phyloP scores from a whole-genome alignment of 2,113 vertebrate species.

The Mustelus asterias region DNA sequence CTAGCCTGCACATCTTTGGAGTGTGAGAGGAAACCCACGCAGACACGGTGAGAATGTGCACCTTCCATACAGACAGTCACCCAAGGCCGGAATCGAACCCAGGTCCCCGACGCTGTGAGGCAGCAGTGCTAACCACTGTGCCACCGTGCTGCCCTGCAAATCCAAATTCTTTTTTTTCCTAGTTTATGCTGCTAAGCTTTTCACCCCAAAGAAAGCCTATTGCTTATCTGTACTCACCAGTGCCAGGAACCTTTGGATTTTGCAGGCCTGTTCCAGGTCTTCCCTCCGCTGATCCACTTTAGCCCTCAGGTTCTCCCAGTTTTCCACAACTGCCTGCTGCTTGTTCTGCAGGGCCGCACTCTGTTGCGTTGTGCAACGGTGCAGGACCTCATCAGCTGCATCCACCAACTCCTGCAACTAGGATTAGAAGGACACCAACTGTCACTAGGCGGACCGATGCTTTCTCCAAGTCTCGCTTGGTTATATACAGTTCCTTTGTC shows the following conservation, averaged over 20 bases:
- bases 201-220: background rate
- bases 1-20: too few relatives aligned
- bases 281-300: constrained; percentile 54
- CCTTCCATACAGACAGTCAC: too few relatives aligned
- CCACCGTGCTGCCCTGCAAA: background rate
- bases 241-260: constrained; percentile 62
- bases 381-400: constrained; percentile 48
- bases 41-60: too few relatives aligned
- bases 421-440: background rate
- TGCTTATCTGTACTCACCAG: constrained; percentile 51
- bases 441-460: background rate
- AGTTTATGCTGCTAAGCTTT: background rate
- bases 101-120: too few relatives aligned
- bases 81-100: too few relatives aligned
- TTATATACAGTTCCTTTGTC: background rate
- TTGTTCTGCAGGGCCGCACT: constrained; percentile 52
- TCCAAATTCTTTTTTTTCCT: background rate
- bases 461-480: background rate
- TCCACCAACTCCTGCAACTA: constrained; percentile 76
- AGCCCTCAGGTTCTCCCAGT: constrained; percentile 65
- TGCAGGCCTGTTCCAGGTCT: constrained; percentile 55
- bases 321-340: constrained; percentile 64
- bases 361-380: constrained; percentile 50
- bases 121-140: too few relatives aligned
- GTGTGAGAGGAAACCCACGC: too few relatives aligned